Base-by-base conservation (phyloP, 92 coral and sea anemone genomes). In the Palythoa heliodiscus region DNA sequence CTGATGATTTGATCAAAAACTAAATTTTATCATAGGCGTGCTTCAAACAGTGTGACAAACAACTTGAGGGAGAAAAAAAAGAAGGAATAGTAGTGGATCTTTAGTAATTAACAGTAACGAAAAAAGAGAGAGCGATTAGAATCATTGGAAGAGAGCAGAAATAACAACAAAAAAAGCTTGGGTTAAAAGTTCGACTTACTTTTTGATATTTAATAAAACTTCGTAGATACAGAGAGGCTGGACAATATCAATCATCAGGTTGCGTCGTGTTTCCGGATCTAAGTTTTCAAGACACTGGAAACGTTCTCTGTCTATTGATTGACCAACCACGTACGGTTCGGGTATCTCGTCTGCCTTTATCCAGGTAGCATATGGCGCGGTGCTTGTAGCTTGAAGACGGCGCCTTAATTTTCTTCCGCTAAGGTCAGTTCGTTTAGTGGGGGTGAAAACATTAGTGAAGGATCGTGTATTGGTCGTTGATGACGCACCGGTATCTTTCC, bases 331-430 rank as follows among this genome's bases (percentile, higher is more conserved):
- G 24, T 69, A 69, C 17, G 10, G 73, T 69, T 69, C 73, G 11
- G 43, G 47, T 5, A 2, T 15, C 19, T 69, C 73, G 17, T 69
- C 73, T 37, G 16, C 43, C 16, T 37, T 25, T 11, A 37, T 37
- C 73, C 73, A 37, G 43, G 73, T 37, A 7, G 73, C 39, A 69
- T 69, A 69, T 69, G 73, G 43, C n/a, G 73, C 73, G 47, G 7
- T 69, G 73, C 43, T 25, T 3, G 47, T 25, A 1, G 14, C 73
- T 1, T 11, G 7, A 69, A 69, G 73, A 29, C 43, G 73, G 24
- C 47, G 73, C 24, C 47, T 25, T 11, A 16, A 37, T 11, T 69
- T 69, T 25, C 43, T 25, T 69, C 73, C 7, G 19, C 47, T 11
- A 7, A 25, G 19, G 47, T 69, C 73, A 3, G 39, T 25, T 29